These are phyloP conservation scores for Polyergus mexicanus DNA, from an alignment of 1,140 invertebrate genomes.

Conservation along the genomic window DNA sequence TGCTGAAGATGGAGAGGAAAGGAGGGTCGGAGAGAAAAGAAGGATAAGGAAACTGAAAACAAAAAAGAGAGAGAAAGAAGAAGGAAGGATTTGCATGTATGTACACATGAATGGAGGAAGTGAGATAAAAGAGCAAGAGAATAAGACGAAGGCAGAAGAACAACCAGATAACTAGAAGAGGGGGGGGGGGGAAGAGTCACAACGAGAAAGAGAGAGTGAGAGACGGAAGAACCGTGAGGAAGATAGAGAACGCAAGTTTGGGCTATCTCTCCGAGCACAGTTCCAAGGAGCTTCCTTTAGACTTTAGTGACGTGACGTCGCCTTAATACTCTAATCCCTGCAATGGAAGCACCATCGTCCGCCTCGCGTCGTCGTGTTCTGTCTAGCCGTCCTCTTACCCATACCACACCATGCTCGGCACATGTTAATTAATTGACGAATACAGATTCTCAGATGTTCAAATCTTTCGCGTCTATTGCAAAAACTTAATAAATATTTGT, in stretches of 20 bases:
- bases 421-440: constrained; percentile 85
- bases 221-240: constrained; percentile 62
- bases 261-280: constrained; percentile 85
- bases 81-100: neutral
- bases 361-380: constrained; percentile 75
- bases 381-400: constrained; percentile 67
- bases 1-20: neutral
- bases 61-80: constrained; percentile 20
- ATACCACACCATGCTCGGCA: constrained; percentile 57
- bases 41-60: constrained; percentile 13
- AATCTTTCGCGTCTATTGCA: constrained; percentile 59
- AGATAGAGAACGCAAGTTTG: constrained; percentile 82
- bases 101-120: neutral
- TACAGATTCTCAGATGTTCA: constrained; percentile 74
- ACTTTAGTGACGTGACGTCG: constrained; percentile 86
- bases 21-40: constrained; percentile 25
- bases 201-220: constrained; percentile 11
- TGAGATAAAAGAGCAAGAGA: neutral
- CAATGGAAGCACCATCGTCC: constrained; percentile 79
- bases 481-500: neutral
- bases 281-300: constrained; percentile 85
- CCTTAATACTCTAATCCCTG: constrained; percentile 86
- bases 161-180: constrained; percentile 32
- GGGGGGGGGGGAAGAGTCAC: constrained; percentile 7
- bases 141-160: constrained; percentile 15